Evolutionary conservation across 23 tunicate genomes (phyloP).

Genomic region (Aplidium turbinatum): DNA sequence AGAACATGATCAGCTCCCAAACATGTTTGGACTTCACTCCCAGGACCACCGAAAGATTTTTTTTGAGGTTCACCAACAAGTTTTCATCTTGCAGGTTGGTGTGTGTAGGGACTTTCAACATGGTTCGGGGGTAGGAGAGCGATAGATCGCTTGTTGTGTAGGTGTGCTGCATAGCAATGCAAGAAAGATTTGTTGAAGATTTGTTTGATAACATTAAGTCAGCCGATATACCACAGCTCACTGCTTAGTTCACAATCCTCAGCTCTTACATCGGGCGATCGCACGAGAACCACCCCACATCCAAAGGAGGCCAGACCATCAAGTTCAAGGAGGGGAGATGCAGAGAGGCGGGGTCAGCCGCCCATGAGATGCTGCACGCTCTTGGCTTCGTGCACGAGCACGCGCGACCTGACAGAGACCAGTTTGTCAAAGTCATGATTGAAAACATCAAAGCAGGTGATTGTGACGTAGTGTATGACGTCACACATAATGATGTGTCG

Average conservation of each 20-base stretch:
- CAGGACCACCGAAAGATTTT: slow-evolving; percentile 8
- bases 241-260: not conserved
- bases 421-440: slow-evolving; percentile 1
- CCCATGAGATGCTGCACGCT: slow-evolving; percentile 26
- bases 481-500: too few species aligned
- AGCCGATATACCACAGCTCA: too few species aligned
- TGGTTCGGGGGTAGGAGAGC: too few species aligned
- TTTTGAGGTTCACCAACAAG: slow-evolving; percentile 1
- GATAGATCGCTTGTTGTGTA: too few species aligned
- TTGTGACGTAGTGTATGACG: too few species aligned
- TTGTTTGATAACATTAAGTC: too few species aligned
- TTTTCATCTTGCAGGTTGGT: slow-evolving; percentile 14
- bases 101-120: too few species aligned
- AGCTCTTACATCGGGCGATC: slow-evolving; percentile 20
- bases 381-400: slow-evolving; percentile 22
- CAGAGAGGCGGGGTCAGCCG: not conserved
- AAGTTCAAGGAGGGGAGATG: slow-evolving; percentile 7
- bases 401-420: slow-evolving; percentile 17
- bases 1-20: not conserved
- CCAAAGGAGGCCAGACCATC: not conserved
- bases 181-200: too few species aligned
- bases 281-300: not conserved
- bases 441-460: slow-evolving; percentile 22
- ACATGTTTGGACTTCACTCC: slow-evolving; percentile 20
- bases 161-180: too few species aligned